phyloP scores from a whole-genome alignment of 2,888 invertebrate genomes.

The Zygaena filipendulae region DNA sequence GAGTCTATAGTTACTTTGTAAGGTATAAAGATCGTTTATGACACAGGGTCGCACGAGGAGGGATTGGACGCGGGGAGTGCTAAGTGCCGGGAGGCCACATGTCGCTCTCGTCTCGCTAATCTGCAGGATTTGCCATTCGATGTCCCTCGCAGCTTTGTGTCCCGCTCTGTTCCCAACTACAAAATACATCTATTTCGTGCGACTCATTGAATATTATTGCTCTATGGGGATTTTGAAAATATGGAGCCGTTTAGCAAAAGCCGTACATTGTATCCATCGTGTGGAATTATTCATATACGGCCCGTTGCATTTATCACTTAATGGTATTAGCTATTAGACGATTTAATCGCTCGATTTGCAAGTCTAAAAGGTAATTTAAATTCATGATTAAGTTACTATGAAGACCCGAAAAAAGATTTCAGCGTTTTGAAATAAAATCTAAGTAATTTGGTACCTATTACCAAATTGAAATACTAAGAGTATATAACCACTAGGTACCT shows the following conservation, averaged over 20 bases:
- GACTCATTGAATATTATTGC: constrained; percentile 67
- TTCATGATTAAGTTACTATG: too few relatives aligned
- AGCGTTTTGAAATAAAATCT: too few relatives aligned
- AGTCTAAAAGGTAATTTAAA: too few relatives aligned
- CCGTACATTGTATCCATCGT: constrained; percentile 65
- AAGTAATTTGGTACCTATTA: too few relatives aligned
- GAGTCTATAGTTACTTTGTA: too few relatives aligned
- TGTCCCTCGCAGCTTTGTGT: constrained; percentile 43
- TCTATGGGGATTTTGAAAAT: constrained; percentile 69
- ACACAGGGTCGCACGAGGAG: constrained; percentile 25
- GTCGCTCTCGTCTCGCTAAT: constrained; percentile 66
- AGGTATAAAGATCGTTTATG: background rate
- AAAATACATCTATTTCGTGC: constrained; percentile 46
- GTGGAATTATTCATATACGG: constrained; percentile 63
- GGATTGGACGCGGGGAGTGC: constrained; percentile 38
- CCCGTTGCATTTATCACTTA: constrained; percentile 66
- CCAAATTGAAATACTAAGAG: too few relatives aligned
- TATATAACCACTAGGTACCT: too few relatives aligned
- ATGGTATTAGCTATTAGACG: constrained; percentile 65
- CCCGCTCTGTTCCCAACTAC: constrained; percentile 29
- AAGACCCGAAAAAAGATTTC: too few relatives aligned
- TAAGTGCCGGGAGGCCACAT: constrained; percentile 65
- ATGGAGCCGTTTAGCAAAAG: constrained; percentile 67
- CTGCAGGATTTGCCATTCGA: constrained; percentile 63
- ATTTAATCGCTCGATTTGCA: constrained; percentile 62